These are phyloP conservation scores for Petrocephalus sullivani DNA, from an alignment of 2,797 vertebrate species.

Conservation along the genomic window DNA sequence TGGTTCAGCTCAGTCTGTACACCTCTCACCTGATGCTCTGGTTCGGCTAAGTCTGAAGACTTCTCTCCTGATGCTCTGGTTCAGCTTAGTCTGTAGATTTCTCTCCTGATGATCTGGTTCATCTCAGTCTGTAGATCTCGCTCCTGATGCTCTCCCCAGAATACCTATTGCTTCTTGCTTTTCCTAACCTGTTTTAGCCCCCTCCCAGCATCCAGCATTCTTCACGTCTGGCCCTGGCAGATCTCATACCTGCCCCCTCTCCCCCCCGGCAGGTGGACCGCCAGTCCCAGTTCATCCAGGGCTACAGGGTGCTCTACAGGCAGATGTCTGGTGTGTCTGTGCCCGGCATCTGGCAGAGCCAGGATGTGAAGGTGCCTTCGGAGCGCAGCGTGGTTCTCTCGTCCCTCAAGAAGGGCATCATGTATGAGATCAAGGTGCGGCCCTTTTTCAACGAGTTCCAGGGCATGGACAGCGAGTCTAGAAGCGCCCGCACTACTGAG, in stretches of 20 bases:
- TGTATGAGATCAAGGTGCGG: slow-evolving; percentile 93
- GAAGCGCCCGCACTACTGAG: slow-evolving; percentile 84
- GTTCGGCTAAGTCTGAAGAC: too few species aligned
- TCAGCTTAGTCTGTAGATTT: too few species aligned
- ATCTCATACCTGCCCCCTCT: background rate
- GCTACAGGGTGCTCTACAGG: slow-evolving; percentile 88
- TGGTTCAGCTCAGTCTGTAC: too few species aligned
- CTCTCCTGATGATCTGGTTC: too few species aligned
- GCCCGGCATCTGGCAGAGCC: slow-evolving; percentile 78
- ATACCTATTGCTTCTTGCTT: background rate
- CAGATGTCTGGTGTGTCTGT: slow-evolving; percentile 81
- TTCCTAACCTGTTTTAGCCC: background rate
- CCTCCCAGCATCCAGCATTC: background rate
- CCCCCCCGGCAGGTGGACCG: slow-evolving; percentile 78
- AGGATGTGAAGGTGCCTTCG: slow-evolving; percentile 86
- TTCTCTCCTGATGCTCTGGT: too few species aligned
- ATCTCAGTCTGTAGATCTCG: too few species aligned
- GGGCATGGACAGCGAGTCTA: slow-evolving; percentile 95
- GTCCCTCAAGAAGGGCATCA: slow-evolving; percentile 84
- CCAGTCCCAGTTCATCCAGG: slow-evolving; percentile 97
- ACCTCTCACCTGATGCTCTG: too few species aligned
- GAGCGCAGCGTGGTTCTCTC: slow-evolving; percentile 81
- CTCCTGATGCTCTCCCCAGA: background rate
- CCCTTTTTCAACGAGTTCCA: slow-evolving; percentile 99
- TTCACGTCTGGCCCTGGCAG: background rate